Evolutionary conservation across 2,797 vertebrate genomes (phyloP).

Genomic region (Orestias chungarensis): DNA sequence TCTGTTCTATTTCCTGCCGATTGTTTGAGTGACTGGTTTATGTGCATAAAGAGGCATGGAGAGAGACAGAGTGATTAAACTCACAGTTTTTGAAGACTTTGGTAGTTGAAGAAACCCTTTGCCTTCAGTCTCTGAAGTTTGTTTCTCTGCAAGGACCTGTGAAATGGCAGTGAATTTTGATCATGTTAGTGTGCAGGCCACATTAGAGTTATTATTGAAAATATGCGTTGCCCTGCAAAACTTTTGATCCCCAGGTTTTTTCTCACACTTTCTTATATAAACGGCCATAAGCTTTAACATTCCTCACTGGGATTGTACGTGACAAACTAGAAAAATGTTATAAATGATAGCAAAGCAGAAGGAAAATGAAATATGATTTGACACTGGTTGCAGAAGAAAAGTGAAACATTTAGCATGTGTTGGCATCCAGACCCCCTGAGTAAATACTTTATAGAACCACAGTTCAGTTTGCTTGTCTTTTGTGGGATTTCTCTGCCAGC

Average conservation of each 20-base stretch:
- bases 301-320: background rate
- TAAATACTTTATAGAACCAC: background rate
- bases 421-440: background rate
- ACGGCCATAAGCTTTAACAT: background rate
- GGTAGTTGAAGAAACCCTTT: slow-evolving; percentile 86
- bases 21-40: background rate
- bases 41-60: background rate
- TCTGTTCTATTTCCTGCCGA: slow-evolving; percentile 18
- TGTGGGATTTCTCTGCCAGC: background rate
- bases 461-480: background rate
- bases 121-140: slow-evolving; percentile 84
- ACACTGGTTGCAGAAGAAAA: background rate
- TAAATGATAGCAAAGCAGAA: background rate
- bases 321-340: background rate
- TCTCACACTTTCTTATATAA: background rate
- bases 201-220: background rate
- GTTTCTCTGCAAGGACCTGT: slow-evolving; percentile 91
- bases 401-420: background rate
- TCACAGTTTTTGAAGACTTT: slow-evolving; percentile 91
- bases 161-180: slow-evolving; percentile 8
- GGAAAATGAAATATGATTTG: background rate
- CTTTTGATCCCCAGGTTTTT: background rate
- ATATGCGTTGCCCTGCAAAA: background rate
- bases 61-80: slow-evolving; percentile 43
- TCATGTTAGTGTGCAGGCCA: background rate